Evolutionary conservation across 1,140 invertebrate genomes (phyloP).

Genomic region (Meteorus sp.): DNA sequence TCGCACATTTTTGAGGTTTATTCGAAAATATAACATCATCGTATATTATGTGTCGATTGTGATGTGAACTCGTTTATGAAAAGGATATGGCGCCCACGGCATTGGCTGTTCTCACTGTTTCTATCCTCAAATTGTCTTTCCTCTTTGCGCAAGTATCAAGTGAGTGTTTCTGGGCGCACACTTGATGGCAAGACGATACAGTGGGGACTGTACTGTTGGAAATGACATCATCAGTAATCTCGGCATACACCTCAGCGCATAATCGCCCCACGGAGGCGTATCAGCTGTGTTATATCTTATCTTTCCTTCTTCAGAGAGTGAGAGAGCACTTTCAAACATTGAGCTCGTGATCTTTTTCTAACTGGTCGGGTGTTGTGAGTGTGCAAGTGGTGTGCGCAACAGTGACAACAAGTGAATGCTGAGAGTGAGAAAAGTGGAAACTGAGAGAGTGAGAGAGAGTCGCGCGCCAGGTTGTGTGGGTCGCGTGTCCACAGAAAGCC

Average conservation of each 20-base stretch:
- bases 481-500: conserved; percentile 46
- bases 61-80: too few relatives aligned
- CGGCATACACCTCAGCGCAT: conserved; percentile 47
- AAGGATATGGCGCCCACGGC: conserved; percentile 20
- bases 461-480: conserved; percentile 50
- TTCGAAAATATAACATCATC: too few relatives aligned
- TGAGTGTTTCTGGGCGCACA: conserved; percentile 33
- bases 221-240: conserved; percentile 54
- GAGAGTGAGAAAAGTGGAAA: conserved; percentile 17
- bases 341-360: neutral
- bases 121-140: too few relatives aligned
- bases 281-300: conserved; percentile 57
- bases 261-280: conserved; percentile 52
- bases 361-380: neutral
- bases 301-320: conserved; percentile 41
- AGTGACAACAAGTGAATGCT: conserved; percentile 19
- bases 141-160: too few relatives aligned
- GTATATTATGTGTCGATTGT: too few relatives aligned
- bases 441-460: conserved; percentile 28
- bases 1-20: too few relatives aligned
- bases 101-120: too few relatives aligned
- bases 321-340: too few relatives aligned
- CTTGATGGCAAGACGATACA: conserved; percentile 33
- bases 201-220: conserved; percentile 33
- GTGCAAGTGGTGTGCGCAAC: neutral